Evolutionary conservation across 2,888 invertebrate species (phyloP), one percentile per base, ranked within the genome.

Genomic region (Chelonus formosanus): DNA sequence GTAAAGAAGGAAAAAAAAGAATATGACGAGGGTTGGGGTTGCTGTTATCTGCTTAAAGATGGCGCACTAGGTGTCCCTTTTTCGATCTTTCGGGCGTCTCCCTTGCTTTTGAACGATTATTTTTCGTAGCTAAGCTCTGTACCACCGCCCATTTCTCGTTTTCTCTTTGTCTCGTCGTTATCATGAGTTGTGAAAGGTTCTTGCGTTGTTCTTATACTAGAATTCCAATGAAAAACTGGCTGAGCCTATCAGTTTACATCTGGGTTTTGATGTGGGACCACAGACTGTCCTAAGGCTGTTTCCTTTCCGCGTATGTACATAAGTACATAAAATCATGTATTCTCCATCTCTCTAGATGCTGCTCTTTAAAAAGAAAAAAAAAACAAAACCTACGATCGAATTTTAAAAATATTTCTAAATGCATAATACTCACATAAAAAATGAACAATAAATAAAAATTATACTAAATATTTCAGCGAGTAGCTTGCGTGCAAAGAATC

Each of bases 61-160:
- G 83, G 82, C 83, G 81, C 81, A 69, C 74, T 73, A 74, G 77
- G 83, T 83, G 78, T 73, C 78, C 77, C 73, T 77, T 75, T 75
- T 61, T 66, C 73, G 75, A 80, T 76, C 72, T 68, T 70, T 71
- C 75, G 77, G 76, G 78, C 77, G 77, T 77, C 75, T 76, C 74
- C 75, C 75, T 67, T 67, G 65, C 67, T 48, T 56, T 60, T 48
- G 60, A 66, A 69, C 67, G 63, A 65, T 70, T 71, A 69, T 71
- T 64, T 72, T 70, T 70, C 52, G 44, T 35, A 60, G 65, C 64
- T 48, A 65, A 58, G 6, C 65, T n/a, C 40, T 50, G 34, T 65
- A 77, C 75, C 76, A 72, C 76, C 75, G 74, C 74, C 76, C 75
- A 75, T 77, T 75, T 71, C 65, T 65, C 63, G 55, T 65, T 55